Evolutionary conservation across 2,888 invertebrate genomes (phyloP), one percentile per base, ranked within the genome.

Genomic region (Heliconius erato): DNA sequence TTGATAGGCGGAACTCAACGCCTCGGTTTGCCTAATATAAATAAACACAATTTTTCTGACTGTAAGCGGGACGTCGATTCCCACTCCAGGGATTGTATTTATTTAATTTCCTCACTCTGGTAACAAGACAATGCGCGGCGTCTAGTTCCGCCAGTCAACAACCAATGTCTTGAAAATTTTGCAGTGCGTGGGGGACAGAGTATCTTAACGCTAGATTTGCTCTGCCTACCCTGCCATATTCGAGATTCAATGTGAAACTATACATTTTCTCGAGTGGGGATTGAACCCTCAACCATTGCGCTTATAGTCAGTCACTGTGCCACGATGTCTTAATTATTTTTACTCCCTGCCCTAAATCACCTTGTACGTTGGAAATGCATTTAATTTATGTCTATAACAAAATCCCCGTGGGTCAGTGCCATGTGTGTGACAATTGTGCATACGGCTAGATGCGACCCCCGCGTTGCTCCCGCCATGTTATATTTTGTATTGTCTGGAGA

Each of bases 401-500:
- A 88, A 92, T 91, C 92, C 92, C 92, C 92, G 92, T 92, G 92
- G 92, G 89, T 88, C 88, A 78, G 69, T 74, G 87, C 89, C 92
- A 92, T 91, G 88, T 92, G 92, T 71, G 82, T 86, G 84, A 88
- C 92, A 92, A 89, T 91, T 91, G 90, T 87, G 88, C 88, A 86
- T 65, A 65, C 26, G 12, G 26, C 23, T 79, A 85, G 54, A 54
- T 2, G 63, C 63, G n/a, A 85, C 89, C 87, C 89, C 87, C 88
- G 87, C 87, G 67, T 74, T 81, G 89, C 91, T 87, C 89, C 88
- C 89, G 85, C 87, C 80, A 85, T 86, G 80, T 85, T 82, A 84
- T 90, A 90, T 89, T 88, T 88, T 87, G 84, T 88, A 88, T 77
- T 65, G 28, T 49, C 89, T 54, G 54, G 54, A 54, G 54, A 54